A percentile compares a stretch with the other conserved stretches of the same genome.
Conservation (phyloP, 2,113 vertebrate species). For the Sorex fumeus region DNA sequence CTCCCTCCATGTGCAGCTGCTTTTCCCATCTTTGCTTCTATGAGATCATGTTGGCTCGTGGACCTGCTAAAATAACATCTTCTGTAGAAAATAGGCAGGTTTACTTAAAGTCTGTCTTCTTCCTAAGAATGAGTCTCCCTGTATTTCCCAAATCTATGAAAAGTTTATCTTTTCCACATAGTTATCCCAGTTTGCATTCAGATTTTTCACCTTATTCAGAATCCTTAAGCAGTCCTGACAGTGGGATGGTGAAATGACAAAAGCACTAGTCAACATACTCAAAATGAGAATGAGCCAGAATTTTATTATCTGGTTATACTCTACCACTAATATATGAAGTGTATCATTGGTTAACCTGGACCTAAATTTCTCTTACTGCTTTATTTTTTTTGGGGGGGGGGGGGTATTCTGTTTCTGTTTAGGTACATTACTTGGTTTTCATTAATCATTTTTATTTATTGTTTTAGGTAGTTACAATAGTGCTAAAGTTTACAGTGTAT, state of each 20-base stretch:
- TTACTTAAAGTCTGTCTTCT: not conserved
- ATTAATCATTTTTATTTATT: no score
- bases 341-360: not conserved
- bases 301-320: not conserved
- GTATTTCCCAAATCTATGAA: not conserved
- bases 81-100: conserved; percentile 16
- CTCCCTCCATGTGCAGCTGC: not conserved
- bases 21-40: not conserved
- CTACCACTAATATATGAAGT: not conserved
- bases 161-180: not conserved
- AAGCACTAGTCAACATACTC: not conserved
- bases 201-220: not conserved
- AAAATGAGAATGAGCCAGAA: not conserved
- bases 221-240: not conserved
- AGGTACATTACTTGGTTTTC: no score
- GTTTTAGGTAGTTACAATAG: no score
- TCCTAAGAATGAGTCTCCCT: not conserved
- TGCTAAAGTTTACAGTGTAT: no score
- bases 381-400: no score
- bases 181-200: not conserved
- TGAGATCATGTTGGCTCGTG: not conserved
- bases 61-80: not conserved
- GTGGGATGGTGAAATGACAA: not conserved
- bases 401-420: no score
- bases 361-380: not conserved